Base-by-base conservation (phyloP, 2,888 invertebrate species). In the Epiblema foenella region DNA sequence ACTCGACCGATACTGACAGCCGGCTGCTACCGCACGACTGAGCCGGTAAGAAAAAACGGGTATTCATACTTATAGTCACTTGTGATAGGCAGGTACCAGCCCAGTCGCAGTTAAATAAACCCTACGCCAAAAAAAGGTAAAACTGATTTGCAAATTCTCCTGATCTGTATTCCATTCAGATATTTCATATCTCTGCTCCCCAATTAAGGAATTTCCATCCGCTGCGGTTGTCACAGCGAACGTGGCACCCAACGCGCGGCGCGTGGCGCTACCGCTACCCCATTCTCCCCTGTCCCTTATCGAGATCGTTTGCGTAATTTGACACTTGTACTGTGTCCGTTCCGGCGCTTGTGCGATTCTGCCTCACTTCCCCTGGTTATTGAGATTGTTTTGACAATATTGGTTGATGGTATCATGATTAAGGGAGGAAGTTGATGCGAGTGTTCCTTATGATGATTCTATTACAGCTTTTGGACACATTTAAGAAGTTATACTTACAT, bases 301-400 rank as follows among this genome's bases (percentile, higher is more conserved):
- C 54, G 46, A 33, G 65, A 66, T 66, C 65, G 70, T 70, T 70
- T 66, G 69, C 59, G 54, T 59, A 70, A 70, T 66, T 54, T 60
- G 70, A 70, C 70, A 70, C 65, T 56, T 54, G 70, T 70, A 66
- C n/a, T 42, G n/a, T 59, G 65, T 60, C 58, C 65, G 65, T 52
- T 54, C 65, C 52, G 51, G 29, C 29, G 58, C 59, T 54, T 42
- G 24, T 52, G 33, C 60, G 24, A 54, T 58, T 56, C 29, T 24
- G 59, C 66, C 66, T 54, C 17, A 39, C 39, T 57, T 62, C 62
- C 71, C 66, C 71, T 20, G 58, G 17, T 52, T 54, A 60, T 60
- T 37, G 52, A 33, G 56, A 62, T 60, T 60, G 42, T 63, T 69
- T 33, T 63, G 62, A 63, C 68, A 69, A 56, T 29, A 24, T 46